A percentile compares a stretch with the other conserved stretches of the same genome.
phyloP scores from a whole-genome alignment of 2,797 vertebrate species.

The Helicolenus hilgendorfi region DNA sequence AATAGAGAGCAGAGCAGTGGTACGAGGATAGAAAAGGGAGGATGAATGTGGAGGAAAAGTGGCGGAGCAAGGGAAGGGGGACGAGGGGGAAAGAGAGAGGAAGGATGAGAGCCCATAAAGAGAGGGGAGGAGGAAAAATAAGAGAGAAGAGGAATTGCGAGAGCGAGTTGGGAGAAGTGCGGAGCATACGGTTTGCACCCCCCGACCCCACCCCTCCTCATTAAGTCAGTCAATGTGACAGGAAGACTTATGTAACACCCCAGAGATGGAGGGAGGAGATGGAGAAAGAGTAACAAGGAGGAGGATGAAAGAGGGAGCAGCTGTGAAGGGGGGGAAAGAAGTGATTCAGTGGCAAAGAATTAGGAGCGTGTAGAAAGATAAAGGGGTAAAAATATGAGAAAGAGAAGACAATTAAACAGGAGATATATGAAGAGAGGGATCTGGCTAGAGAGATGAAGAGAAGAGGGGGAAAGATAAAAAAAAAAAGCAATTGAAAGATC shows the following conservation, averaged over 20 bases:
- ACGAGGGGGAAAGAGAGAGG: background rate
- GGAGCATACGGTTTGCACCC: conserved; percentile 70
- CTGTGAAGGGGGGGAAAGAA: conserved; percentile 48
- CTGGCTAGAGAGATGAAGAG: conserved; percentile 45
- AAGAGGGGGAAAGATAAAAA: conserved; percentile 50
- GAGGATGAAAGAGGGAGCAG: conserved; percentile 76
- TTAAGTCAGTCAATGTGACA: conserved; percentile 93
- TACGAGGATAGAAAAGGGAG: background rate
- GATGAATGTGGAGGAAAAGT: conserved; percentile 7
- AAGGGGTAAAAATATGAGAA: conserved; percentile 54
- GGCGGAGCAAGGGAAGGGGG: background rate
- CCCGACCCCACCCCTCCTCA: conserved; percentile 80
- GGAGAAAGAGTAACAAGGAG: conserved; percentile 80
- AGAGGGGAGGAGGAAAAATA: conserved; percentile 35
- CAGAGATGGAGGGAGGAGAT: conserved; percentile 87
- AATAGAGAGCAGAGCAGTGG: conserved; percentile 1
- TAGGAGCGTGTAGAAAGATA: conserved; percentile 42
- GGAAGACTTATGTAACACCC: conserved; percentile 88
- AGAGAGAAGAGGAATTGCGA: conserved; percentile 24
- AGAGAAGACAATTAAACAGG: conserved; percentile 62
- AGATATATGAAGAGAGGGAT: conserved; percentile 52
- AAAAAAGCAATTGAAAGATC: conserved; percentile 80
- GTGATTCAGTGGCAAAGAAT: conserved; percentile 51
- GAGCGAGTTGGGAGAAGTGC: conserved; percentile 62
- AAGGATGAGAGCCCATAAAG: conserved; percentile 30